Evolutionary conservation across 2,888 invertebrate genomes (phyloP).

Genomic region (Volucella inflata): DNA sequence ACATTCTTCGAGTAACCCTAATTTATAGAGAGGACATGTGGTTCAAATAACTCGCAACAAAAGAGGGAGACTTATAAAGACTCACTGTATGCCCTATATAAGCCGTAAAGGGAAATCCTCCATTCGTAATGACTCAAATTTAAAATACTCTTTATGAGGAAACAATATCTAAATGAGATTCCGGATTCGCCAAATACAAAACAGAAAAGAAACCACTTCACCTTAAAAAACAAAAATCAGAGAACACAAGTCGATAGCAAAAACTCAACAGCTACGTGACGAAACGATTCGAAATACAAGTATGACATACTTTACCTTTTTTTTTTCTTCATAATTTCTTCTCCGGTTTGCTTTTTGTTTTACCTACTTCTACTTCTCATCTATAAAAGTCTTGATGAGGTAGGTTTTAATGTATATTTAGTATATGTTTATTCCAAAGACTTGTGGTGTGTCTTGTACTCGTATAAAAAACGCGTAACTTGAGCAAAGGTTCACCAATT

Average conservation of each 20-base stretch:
- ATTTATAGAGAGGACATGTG: too few species aligned
- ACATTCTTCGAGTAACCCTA: too few species aligned
- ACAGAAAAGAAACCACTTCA: conserved; percentile 51
- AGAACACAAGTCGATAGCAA: background rate
- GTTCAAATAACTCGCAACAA: background rate
- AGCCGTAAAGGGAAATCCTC: conserved; percentile 12
- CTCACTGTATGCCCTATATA: background rate
- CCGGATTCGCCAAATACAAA: conserved; percentile 31
- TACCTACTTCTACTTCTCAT: conserved; percentile 13
- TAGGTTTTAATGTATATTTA: conserved; percentile 8
- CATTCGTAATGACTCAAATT: conserved; percentile 10
- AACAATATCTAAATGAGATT: conserved; percentile 19
- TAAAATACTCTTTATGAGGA: conserved; percentile 12
- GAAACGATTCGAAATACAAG: conserved; percentile 60
- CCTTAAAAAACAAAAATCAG: conserved; percentile 2
- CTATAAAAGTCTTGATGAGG: background rate
- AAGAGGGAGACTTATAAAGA: background rate
- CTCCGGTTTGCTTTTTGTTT: conserved; percentile 5
- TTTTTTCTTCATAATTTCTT: conserved; percentile 10
- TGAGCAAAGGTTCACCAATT: background rate
- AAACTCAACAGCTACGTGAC: conserved; percentile 44
- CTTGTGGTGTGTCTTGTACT: background rate
- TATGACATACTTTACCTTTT: conserved; percentile 52
- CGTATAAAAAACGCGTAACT: background rate
- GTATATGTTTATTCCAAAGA: background rate